Percentiles rank a stretch among this genome's conserved stretches.
phyloP scores from a whole-genome alignment of 2,113 vertebrate genomes.

The Canis aureus region DNA sequence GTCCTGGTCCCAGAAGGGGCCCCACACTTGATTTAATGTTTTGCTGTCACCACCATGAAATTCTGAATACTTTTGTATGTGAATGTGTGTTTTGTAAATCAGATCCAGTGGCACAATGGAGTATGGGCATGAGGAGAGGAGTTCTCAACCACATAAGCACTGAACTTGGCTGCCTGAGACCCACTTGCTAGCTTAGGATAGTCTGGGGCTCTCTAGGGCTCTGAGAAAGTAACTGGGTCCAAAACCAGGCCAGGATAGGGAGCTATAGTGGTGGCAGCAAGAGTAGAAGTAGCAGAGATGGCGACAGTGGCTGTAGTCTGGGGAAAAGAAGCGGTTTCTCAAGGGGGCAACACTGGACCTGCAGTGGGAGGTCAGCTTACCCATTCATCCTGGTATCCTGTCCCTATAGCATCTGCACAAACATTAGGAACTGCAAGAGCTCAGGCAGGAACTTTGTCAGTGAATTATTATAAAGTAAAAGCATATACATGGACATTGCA shows the following conservation, averaged over 20 bases:
- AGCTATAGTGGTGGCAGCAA: not conserved
- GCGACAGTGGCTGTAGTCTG: not conserved
- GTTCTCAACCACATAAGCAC: not conserved
- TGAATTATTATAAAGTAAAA: slow-evolving; percentile 38
- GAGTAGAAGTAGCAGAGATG: not conserved
- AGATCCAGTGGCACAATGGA: not conserved
- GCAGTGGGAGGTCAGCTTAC: not conserved
- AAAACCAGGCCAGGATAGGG: not conserved
- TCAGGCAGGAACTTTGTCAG: not conserved
- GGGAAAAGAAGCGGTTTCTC: not conserved
- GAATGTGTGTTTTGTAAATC: not conserved
- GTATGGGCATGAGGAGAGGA: not conserved
- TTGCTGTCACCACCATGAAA: not conserved
- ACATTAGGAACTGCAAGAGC: not conserved
- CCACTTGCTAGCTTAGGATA: not conserved
- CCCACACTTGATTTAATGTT: not conserved
- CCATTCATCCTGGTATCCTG: not conserved
- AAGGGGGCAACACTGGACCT: not conserved
- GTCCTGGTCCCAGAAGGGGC: not conserved
- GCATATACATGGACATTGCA: not conserved
- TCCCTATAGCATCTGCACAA: not conserved
- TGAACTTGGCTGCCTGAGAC: not conserved
- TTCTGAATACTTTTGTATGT: slow-evolving; percentile 21
- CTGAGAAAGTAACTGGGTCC: not conserved
- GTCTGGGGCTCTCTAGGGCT: not conserved